phyloP scores from a whole-genome alignment of 1,140 invertebrate genomes.

The Potamilus streckersoni region DNA sequence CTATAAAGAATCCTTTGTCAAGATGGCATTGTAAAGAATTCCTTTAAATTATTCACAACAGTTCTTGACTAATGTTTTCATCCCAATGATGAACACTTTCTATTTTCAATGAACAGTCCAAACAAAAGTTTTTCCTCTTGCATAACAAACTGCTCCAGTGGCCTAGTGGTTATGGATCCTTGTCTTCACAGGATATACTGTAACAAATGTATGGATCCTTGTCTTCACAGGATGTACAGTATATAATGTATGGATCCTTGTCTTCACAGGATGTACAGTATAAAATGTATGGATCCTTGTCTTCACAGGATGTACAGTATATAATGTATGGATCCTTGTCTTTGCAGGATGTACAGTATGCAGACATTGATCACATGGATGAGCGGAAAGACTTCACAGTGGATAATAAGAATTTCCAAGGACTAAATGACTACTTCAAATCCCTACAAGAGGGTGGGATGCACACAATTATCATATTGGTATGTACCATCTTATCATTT shows the following conservation, averaged over 20 bases:
- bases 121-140: no score
- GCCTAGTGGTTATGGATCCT: no score
- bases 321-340: no score
- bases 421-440: slow-evolving; percentile 79
- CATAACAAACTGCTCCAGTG: no score
- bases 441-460: slow-evolving; percentile 73
- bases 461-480: slow-evolving; percentile 51
- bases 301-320: slow-evolving; percentile 77
- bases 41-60: no score
- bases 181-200: slow-evolving; percentile 72
- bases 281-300: slow-evolving; percentile 47
- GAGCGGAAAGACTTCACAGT: slow-evolving; percentile 87
- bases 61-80: no score
- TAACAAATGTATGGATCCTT: slow-evolving; percentile 66
- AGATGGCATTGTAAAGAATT: no score
- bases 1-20: no score
- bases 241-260: slow-evolving; percentile 64
- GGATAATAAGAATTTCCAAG: slow-evolving; percentile 75
- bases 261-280: slow-evolving; percentile 76
- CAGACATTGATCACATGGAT: slow-evolving; percentile 92
- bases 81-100: no score
- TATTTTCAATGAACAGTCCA: no score
- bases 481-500: slow-evolving; percentile 16
- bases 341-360: slow-evolving; percentile 79
- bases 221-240: slow-evolving; percentile 74